Conservation (phyloP, 2,888 invertebrate species). For the Metacarcinus magister region DNA sequence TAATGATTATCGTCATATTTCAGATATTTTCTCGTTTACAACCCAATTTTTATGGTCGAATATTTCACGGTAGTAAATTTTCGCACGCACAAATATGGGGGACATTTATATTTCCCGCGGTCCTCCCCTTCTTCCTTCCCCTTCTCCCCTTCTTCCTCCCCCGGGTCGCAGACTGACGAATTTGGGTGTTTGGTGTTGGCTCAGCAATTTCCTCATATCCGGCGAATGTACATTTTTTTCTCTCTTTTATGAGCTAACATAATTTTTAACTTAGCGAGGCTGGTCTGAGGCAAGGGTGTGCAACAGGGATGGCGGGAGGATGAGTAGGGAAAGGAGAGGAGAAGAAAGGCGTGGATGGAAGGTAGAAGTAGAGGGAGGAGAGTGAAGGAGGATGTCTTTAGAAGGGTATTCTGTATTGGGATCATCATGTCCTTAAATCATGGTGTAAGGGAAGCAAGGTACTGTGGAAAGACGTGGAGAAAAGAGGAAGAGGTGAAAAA, state of each 20-base stretch:
- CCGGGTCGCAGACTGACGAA: background rate
- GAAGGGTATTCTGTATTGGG: background rate
- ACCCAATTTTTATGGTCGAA: background rate
- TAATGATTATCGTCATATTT: background rate
- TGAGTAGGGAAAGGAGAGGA: background rate
- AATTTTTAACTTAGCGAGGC: background rate
- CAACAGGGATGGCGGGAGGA: background rate
- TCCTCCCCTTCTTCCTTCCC: background rate
- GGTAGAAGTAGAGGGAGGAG: background rate
- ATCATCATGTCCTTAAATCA: background rate
- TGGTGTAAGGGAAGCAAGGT: background rate
- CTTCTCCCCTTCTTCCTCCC: background rate
- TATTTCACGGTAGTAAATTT: slow-evolving; percentile 21
- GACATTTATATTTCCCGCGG: slow-evolving; percentile 36
- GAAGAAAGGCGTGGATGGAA: background rate
- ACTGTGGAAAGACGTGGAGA: background rate
- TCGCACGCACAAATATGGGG: background rate
- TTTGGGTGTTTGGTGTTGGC: background rate
- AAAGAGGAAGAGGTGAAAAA: background rate
- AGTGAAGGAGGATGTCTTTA: background rate
- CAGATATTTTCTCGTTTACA: background rate
- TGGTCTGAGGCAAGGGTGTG: background rate
- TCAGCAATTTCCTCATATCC: background rate
- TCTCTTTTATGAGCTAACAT: background rate
- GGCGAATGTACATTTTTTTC: background rate